These are phyloP conservation scores for Lathronympha strigana DNA, from an alignment of 2,888 invertebrate species.

Conservation along the genomic window DNA sequence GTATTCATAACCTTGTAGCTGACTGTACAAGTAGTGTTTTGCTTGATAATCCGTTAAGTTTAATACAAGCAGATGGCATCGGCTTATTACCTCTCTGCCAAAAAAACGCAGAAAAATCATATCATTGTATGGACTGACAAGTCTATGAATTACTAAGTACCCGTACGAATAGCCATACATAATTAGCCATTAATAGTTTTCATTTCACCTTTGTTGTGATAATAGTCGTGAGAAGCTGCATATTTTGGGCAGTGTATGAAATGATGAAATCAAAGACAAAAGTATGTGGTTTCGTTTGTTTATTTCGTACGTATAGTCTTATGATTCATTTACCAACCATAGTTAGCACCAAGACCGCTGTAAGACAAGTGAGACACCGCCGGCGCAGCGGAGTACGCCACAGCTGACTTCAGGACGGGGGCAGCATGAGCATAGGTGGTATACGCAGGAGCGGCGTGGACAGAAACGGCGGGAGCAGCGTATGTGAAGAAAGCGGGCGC, in stretches of 20 bases:
- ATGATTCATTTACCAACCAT: constrained; percentile 84
- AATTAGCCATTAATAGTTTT: too few relatives aligned
- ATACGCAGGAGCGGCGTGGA: constrained; percentile 54
- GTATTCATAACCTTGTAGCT: too few relatives aligned
- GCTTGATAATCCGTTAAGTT: too few relatives aligned
- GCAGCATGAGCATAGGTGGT: constrained; percentile 60
- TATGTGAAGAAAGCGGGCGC: constrained; percentile 51
- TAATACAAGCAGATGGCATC: too few relatives aligned
- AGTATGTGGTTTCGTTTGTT: neutral
- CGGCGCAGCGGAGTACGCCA: constrained; percentile 85
- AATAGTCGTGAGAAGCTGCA: neutral
- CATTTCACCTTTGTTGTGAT: neutral
- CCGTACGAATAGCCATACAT: too few relatives aligned
- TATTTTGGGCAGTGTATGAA: neutral
- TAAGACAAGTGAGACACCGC: constrained; percentile 86
- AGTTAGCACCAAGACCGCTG: constrained; percentile 86
- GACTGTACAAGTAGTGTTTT: too few relatives aligned
- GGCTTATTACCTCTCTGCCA: too few relatives aligned
- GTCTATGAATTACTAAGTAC: too few relatives aligned
- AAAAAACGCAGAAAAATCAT: too few relatives aligned
- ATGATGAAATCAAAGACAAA: neutral
- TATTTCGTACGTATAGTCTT: constrained; percentile 42
- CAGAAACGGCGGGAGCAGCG: constrained; percentile 54
- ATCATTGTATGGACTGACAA: too few relatives aligned
- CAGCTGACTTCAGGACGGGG: constrained; percentile 70